Base-by-base conservation (phyloP, 1,140 invertebrate genomes). In the Aphis gossypii region DNA sequence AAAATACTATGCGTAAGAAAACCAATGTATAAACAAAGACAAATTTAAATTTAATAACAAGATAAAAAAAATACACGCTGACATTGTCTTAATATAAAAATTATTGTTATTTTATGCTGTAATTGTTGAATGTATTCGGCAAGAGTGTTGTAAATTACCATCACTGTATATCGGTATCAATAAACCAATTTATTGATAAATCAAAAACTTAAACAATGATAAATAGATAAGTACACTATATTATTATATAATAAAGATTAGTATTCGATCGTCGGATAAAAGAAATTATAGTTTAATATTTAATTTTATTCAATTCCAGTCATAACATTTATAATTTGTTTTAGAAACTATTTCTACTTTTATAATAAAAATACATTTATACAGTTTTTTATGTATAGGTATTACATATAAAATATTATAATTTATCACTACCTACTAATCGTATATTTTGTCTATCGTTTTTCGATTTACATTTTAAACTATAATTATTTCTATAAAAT, bases 221-320 rank as follows among this genome's bases (percentile, higher is more conserved):
- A 18, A n/a, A n/a, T 76, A n/a, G 30, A 4, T 35, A 20, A 0
- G 5, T 30, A 14, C 30, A n/a, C 60, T 68, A 76, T 76, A 18
- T n/a, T n/a, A 76, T 76, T 35, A n/a, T 76, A 76, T 6, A 14
- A 3, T 68, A 76, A n/a, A 14, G 4, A 76, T n/a, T n/a, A 18
- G 3, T 76, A 76, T 76, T 76, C n/a, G 18, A n/a, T n/a, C 60
- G 30, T n/a, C 5, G 14, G 14, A 76, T 14, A 76, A n/a, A 76
- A 76, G 25, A 5, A n/a, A 68, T 68, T 18, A 68, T 68, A 14
- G 60, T 76, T 76, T 76, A 76, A 76, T n/a, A 76, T 76, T 76
- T 76, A 76, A n/a, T 76, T 76, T 76, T 76, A 76, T 76, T 76
- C 11, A 76, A 76, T n/a, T 76, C 60, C 60, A 76, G 60, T 76